These are phyloP conservation scores for Microplitis mediator DNA, from an alignment of 1,140 invertebrate species.

Conservation along the genomic window DNA sequence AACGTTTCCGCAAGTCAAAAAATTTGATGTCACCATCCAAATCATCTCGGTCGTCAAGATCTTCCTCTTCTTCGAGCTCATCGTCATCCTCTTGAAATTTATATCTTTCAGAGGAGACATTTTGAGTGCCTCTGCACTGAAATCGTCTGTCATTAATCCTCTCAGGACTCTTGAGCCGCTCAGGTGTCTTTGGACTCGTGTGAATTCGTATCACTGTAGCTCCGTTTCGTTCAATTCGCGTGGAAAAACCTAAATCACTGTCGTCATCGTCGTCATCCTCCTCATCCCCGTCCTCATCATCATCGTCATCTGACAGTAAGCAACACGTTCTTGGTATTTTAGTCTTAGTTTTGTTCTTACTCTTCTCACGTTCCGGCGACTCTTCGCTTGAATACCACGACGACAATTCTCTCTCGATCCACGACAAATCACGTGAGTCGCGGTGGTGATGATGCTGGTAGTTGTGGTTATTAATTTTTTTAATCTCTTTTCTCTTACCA, in stretches of 20 bases:
- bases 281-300: neutral
- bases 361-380: constrained; percentile 22
- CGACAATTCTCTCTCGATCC: constrained; percentile 20
- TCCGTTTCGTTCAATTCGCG: constrained; percentile 41
- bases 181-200: constrained; percentile 34
- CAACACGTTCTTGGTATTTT: neutral
- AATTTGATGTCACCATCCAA: constrained; percentile 8
- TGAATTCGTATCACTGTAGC: constrained; percentile 45
- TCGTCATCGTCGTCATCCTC: constrained; percentile 10
- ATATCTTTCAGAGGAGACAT: constrained; percentile 18
- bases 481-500: neutral
- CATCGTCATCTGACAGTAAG: neutral
- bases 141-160: constrained; percentile 11
- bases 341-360: too few species aligned
- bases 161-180: neutral
- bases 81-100: constrained; percentile 19
- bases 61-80: constrained; percentile 23
- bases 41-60: constrained; percentile 30
- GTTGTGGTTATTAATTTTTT: neutral
- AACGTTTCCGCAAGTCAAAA: constrained; percentile 29
- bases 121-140: constrained; percentile 29
- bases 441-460: constrained; percentile 8
- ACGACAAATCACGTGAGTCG: constrained; percentile 16
- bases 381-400: constrained; percentile 31
- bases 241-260: constrained; percentile 29